A percentile compares a stretch with the other conserved stretches of the same genome.
phyloP scores from a whole-genome alignment of 2,113 vertebrate genomes.

The Silurus meridionalis region DNA sequence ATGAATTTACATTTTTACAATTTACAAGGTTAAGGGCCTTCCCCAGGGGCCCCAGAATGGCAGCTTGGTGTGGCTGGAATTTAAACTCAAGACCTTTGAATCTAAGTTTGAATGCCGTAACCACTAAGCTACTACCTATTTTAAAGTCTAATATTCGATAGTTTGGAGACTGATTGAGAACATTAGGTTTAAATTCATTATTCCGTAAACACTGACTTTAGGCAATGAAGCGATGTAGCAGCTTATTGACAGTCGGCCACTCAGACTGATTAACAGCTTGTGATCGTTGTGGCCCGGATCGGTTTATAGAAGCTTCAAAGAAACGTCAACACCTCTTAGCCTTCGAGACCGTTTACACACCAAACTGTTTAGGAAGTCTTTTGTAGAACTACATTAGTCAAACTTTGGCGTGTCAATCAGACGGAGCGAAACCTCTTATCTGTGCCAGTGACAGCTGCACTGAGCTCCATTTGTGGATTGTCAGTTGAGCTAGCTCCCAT shows the following conservation, averaged over 20 bases:
- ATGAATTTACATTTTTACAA: neutral
- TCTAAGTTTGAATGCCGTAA: too few relatives aligned
- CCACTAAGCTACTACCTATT: neutral
- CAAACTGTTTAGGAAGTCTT: conserved; percentile 44
- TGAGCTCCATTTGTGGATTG: conserved; percentile 50
- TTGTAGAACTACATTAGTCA: conserved; percentile 49
- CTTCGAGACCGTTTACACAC: conserved; percentile 50
- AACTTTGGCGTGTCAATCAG: conserved; percentile 67
- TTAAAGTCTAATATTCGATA: neutral
- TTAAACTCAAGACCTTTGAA: too few relatives aligned
- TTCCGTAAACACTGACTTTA: neutral
- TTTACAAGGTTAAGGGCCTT: too few relatives aligned
- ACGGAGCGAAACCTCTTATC: conserved; percentile 72
- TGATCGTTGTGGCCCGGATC: neutral
- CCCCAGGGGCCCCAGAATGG: too few relatives aligned
- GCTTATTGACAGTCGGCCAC: neutral
- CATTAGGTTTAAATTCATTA: neutral
- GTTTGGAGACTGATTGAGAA: neutral
- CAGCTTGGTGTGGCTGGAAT: too few relatives aligned
- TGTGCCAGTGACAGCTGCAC: conserved; percentile 59
- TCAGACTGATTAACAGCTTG: neutral
- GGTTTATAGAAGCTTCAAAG: neutral
- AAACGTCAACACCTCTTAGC: neutral
- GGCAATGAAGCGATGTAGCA: neutral
- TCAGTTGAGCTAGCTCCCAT: conserved; percentile 59